Percentiles rank a stretch among this genome's conserved stretches.
These are phyloP conservation scores for Drosophila hamatofila DNA, from an alignment of 2,888 invertebrate genomes.

Conservation along the genomic window DNA sequence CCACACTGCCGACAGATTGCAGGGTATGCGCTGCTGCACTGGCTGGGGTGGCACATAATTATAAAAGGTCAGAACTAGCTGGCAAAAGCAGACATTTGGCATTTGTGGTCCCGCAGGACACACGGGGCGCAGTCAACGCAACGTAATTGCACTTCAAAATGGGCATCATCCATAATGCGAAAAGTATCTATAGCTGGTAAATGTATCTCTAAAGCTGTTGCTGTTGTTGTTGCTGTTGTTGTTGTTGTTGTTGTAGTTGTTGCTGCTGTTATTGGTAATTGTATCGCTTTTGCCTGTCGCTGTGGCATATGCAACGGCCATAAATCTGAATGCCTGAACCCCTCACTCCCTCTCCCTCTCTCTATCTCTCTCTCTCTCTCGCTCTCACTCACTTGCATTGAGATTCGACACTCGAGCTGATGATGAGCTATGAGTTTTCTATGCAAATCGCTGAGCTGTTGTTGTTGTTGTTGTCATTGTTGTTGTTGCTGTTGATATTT, in stretches of 20 bases:
- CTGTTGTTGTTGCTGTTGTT: slow-evolving; percentile 12
- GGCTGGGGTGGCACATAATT: slow-evolving; percentile 38
- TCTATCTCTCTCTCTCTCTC: background rate
- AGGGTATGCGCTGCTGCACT: slow-evolving; percentile 12
- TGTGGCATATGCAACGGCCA: slow-evolving; percentile 70
- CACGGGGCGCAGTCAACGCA: slow-evolving; percentile 26
- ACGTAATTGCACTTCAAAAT: slow-evolving; percentile 49
- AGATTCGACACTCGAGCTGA: slow-evolving; percentile 72
- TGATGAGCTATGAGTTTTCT: slow-evolving; percentile 79
- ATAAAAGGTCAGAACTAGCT: slow-evolving; percentile 68
- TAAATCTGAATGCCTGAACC: slow-evolving; percentile 56
- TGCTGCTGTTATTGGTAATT: slow-evolving; percentile 67
- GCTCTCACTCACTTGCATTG: slow-evolving; percentile 26
- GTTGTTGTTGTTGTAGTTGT: slow-evolving; percentile 15
- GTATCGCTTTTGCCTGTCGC: slow-evolving; percentile 46
- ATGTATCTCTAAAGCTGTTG: slow-evolving; percentile 11
- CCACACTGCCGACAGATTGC: background rate
- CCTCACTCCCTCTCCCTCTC: background rate
- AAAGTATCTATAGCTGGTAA: slow-evolving; percentile 37
- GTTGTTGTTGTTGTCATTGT: background rate
- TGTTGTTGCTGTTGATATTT: slow-evolving; percentile 1
- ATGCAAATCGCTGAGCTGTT: slow-evolving; percentile 61
- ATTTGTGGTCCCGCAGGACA: slow-evolving; percentile 75
- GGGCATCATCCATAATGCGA: slow-evolving; percentile 37
- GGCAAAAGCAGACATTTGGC: slow-evolving; percentile 76